A percentile compares a stretch with the other conserved stretches of the same genome.
These are phyloP conservation scores for Drosophila micromelanica DNA, from an alignment of 1,140 invertebrate genomes.

Conservation along the genomic window DNA sequence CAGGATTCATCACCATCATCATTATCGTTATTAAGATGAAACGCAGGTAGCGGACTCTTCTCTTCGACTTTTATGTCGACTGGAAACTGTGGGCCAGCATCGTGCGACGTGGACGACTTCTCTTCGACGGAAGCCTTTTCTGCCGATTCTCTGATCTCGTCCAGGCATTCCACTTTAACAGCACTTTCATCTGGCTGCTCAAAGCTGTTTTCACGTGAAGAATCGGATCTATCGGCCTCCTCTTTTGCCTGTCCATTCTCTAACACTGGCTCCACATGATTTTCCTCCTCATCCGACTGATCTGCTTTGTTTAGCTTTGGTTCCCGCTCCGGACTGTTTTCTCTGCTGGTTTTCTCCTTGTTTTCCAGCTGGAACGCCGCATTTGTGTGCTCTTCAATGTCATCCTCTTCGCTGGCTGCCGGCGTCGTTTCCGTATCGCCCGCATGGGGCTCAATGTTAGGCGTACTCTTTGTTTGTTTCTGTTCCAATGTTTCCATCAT, in stretches of 20 bases:
- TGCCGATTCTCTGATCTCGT: background rate
- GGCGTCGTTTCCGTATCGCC: slow-evolving; percentile 31
- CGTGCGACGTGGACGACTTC: slow-evolving; percentile 13
- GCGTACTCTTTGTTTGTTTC: slow-evolving; percentile 62
- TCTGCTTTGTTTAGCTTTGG: slow-evolving; percentile 17
- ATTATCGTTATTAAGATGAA: background rate
- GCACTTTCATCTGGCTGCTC: background rate
- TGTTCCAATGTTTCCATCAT: slow-evolving; percentile 74
- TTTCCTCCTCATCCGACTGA: slow-evolving; percentile 2
- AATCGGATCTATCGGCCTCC: background rate
- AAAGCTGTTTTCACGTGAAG: background rate
- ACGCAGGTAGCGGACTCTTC: background rate
- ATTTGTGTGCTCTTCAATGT: slow-evolving; percentile 53
- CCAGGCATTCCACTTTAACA: background rate
- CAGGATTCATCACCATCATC: slow-evolving; percentile 2
- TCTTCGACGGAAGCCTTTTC: background rate
- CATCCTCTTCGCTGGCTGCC: slow-evolving; percentile 58
- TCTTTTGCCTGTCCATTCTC: slow-evolving; percentile 25
- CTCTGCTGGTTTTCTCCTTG: slow-evolving; percentile 17
- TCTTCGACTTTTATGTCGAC: slow-evolving; percentile 22
- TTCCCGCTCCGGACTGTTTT: background rate
- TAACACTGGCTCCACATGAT: background rate
- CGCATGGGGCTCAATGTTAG: slow-evolving; percentile 55
- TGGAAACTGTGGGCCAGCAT: background rate
- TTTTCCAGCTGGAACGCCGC: slow-evolving; percentile 45